phyloP scores from a whole-genome alignment of 2,888 invertebrate species.

The Agrotis ipsilon region DNA sequence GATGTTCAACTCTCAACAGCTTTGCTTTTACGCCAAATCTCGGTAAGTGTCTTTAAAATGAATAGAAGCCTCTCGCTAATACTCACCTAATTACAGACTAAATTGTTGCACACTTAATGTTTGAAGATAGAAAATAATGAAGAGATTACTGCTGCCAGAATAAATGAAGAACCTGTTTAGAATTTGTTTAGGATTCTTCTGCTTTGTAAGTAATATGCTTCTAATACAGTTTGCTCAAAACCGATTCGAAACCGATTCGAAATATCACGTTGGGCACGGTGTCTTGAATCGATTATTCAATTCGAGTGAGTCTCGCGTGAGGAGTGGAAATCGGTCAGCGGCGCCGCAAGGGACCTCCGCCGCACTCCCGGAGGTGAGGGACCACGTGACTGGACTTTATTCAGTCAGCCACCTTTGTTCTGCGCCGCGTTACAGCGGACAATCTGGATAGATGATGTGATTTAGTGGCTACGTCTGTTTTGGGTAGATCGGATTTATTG shows the following conservation, averaged over 20 bases:
- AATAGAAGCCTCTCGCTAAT: constrained; percentile 37
- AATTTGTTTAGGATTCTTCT: neutral
- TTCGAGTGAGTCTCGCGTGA: constrained; percentile 84
- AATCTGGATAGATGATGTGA: constrained; percentile 51
- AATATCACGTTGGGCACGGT: constrained; percentile 62
- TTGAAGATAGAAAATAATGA: constrained; percentile 27
- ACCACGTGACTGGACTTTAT: constrained; percentile 82
- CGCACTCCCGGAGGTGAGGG: constrained; percentile 72
- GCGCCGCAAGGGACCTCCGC: constrained; percentile 70
- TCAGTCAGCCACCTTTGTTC: constrained; percentile 70
- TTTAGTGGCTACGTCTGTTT: constrained; percentile 49
- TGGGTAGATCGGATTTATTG: constrained; percentile 40
- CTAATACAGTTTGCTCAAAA: constrained; percentile 37
- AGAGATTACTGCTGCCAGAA: constrained; percentile 2
- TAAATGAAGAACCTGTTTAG: constrained; percentile 9
- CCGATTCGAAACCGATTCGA: constrained; percentile 57
- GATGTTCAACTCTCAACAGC: constrained; percentile 51
- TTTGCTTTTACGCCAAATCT: constrained; percentile 57
- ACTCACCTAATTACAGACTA: constrained; percentile 48
- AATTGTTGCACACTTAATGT: constrained; percentile 43
- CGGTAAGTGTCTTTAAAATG: constrained; percentile 52
- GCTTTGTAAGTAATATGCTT: neutral
- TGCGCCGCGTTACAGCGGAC: constrained; percentile 61
- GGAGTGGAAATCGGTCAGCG: constrained; percentile 82
- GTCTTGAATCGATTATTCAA: constrained; percentile 84